These are phyloP conservation scores for Ciona savignyi DNA, from an alignment of 23 tunicate species.

Conservation along the genomic window DNA sequence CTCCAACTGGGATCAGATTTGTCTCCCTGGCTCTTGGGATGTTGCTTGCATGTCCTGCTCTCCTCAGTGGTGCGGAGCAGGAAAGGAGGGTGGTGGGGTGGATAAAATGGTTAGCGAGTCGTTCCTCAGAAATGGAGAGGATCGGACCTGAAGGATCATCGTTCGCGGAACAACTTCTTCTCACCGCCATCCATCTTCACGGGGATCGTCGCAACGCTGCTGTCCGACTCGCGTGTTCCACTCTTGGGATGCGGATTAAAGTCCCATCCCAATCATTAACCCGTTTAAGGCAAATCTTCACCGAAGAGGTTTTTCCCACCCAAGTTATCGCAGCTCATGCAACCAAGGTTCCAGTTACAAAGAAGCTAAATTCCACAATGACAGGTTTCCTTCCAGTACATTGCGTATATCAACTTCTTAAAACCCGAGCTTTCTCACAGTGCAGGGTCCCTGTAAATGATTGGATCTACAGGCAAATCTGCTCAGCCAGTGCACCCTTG, in stretches of 20 bases:
- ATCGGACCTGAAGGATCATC: constrained; percentile 78
- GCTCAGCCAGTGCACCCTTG: constrained; percentile 56
- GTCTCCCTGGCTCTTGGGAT: constrained; percentile 83
- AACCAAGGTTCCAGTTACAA: constrained; percentile 76
- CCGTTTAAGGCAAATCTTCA: constrained; percentile 65
- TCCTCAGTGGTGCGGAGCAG: constrained; percentile 31
- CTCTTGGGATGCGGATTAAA: constrained; percentile 78
- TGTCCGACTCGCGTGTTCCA: constrained; percentile 66
- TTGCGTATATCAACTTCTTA: constrained; percentile 85
- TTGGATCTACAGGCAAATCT: constrained; percentile 91
- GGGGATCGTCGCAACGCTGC: constrained; percentile 65
- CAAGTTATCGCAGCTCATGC: constrained; percentile 86
- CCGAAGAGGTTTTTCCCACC: constrained; percentile 90
- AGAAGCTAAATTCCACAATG: constrained; percentile 51
- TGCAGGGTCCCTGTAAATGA: constrained; percentile 50
- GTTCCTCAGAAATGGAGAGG: constrained; percentile 69
- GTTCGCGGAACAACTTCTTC: constrained; percentile 79
- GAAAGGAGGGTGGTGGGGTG: constrained; percentile 63
- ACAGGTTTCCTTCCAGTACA: constrained; percentile 88
- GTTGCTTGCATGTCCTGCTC: constrained; percentile 74
- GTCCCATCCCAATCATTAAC: constrained; percentile 48
- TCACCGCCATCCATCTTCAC: constrained; percentile 83
- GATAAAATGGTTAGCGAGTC: constrained; percentile 84
- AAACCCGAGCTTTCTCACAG: constrained; percentile 80
- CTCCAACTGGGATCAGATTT: constrained; percentile 76